Evolutionary conservation across 2,888 invertebrate genomes (phyloP), one percentile per base, ranked within the genome.

Genomic region (Meteorus cinctellus): DNA sequence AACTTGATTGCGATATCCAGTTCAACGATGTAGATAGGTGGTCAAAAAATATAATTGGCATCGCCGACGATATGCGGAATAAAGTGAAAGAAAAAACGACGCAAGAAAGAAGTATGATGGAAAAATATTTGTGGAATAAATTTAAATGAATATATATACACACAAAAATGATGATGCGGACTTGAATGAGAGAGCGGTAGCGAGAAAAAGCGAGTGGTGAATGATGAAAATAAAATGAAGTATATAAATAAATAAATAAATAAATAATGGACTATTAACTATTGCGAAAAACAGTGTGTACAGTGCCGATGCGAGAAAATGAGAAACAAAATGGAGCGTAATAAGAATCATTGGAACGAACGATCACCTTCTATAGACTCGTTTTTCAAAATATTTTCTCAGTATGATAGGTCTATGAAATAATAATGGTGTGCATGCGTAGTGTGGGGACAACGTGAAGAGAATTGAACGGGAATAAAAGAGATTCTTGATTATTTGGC

Each of bases 381-480:
- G 82, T 84, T 89, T 88, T 87, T 84, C 84, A 88, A 86, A 55
- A 84, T 86, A 88, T 89, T 89, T 89, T 88, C 85, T 88, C 89
- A 89, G 86, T 84, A 86, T 86, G 85, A 82, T 87, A 87, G 85
- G 82, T 86, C 82, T 86, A 85, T 85, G n/a, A 31, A 62, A 16
- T 29, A 29, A 62, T 65, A 65, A 36, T 65, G 65, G 41, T 65
- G 65, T 65, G 41, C 41, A 65, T 16, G 65, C 36, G 19, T 65
- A 41, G 10, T 65, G 41, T 41, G 36, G 19, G 34, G 36, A 19
- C n/a, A n/a, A 65, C 29, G 24, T 51, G 29, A 62, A 62, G 34
- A 70, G 16, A 63, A 16, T 12, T 41, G 4, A 2, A 31, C 0
- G 1, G 12, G 14, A 36, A 24, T n/a, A 41, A 10, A 16, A 36